phyloP scores from a whole-genome alignment of 2,888 invertebrate genomes.

The Oligia fasciuncula region DNA sequence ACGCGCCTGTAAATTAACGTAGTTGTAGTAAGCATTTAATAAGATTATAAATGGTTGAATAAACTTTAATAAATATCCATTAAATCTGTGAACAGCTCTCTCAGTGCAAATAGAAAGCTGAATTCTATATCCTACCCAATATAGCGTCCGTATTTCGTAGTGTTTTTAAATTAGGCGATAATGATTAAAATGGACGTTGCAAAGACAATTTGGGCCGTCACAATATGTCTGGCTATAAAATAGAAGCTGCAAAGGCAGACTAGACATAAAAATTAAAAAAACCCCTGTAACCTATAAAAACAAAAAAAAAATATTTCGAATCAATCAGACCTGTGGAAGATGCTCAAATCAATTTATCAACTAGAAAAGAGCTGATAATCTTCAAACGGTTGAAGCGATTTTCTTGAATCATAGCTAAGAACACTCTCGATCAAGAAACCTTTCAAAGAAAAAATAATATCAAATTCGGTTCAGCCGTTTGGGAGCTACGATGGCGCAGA shows the following conservation, averaged over 20 bases:
- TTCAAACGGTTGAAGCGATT: too few relatives aligned
- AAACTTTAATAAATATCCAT: background rate
- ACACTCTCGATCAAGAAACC: too few relatives aligned
- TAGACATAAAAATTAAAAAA: too few relatives aligned
- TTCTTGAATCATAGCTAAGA: too few relatives aligned
- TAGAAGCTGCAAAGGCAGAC: background rate
- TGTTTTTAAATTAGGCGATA: background rate
- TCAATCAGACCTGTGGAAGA: too few relatives aligned
- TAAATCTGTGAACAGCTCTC: slow-evolving; percentile 4
- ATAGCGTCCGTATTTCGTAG: background rate
- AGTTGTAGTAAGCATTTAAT: slow-evolving; percentile 3
- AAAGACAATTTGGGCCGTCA: background rate
- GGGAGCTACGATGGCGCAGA: too few relatives aligned
- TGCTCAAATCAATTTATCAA: too few relatives aligned
- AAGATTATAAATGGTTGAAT: slow-evolving; percentile 1
- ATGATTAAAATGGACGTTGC: background rate
- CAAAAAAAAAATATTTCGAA: too few relatives aligned
- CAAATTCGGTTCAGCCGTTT: too few relatives aligned
- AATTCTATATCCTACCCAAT: background rate
- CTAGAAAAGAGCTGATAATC: too few relatives aligned
- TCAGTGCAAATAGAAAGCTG: slow-evolving; percentile 27
- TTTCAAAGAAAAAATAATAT: too few relatives aligned
- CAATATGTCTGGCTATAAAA: background rate
- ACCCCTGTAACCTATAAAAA: too few relatives aligned
- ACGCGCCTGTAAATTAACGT: slow-evolving; percentile 26